Evolutionary conservation across 2,797 vertebrate species (phyloP).

Genomic region (Microctenopoma lineatum): DNA sequence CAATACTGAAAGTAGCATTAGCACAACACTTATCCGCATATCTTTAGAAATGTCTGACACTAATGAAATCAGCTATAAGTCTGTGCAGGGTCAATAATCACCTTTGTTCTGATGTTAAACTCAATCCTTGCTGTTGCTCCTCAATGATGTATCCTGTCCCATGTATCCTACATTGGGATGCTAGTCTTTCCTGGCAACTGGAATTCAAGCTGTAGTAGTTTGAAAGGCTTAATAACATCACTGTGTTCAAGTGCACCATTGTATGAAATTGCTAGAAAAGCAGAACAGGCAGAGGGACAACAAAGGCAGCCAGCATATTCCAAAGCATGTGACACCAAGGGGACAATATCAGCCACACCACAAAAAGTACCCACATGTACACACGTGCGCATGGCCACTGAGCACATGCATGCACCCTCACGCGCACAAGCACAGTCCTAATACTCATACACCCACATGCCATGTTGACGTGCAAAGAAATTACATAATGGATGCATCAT

Average conservation of each 20-base stretch:
- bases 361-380: conserved; percentile 73
- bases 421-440: conserved; percentile 36
- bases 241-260: conserved; percentile 84
- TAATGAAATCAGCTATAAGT: conserved; percentile 21
- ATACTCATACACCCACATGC: conserved; percentile 46
- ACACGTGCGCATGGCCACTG: conserved; percentile 47
- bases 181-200: conserved; percentile 78
- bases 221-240: conserved; percentile 85
- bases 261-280: conserved; percentile 90
- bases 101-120: conserved; percentile 69
- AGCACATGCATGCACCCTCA: conserved; percentile 55
- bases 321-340: conserved; percentile 82
- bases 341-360: conserved; percentile 83
- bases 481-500: conserved; percentile 44
- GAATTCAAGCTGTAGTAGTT: conserved; percentile 83
- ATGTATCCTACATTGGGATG: conserved; percentile 80
- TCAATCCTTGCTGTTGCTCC: conserved; percentile 68
- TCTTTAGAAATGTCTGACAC: conserved; percentile 16
- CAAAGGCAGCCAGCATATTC: conserved; percentile 88
- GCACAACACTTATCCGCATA: conserved; percentile 6
- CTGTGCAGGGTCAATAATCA: conserved; percentile 50
- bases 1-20: conserved; percentile 27
- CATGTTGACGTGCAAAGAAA: conserved; percentile 50
- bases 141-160: conserved; percentile 73
- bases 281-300: conserved; percentile 82